Base-by-base conservation (phyloP, 1,140 invertebrate species). In the Zaprionus davidi region DNA sequence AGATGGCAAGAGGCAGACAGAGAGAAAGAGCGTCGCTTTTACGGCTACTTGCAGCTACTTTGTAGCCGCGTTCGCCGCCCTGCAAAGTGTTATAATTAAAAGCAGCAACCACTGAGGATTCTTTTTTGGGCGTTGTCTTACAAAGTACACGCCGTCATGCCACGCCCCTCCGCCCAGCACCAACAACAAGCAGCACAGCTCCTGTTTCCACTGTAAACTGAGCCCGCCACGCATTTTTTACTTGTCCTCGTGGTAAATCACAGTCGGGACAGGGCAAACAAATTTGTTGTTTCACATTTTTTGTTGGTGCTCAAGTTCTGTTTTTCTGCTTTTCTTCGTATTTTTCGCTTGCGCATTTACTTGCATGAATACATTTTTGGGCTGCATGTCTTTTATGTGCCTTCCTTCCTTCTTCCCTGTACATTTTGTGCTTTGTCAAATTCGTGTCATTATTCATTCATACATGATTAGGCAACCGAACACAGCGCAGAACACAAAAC, bases 391-490 rank as follows among this genome's bases (percentile, higher is more conserved):
- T 71, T 88, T 90, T 88, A 77, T 80, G 81, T 71, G 15, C 38
- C 66, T 9, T 2, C 26, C 63, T 44, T 41, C 28, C 28, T 2
- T n/a, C 63, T 44, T 34, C 38, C 51, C 63, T 49, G 59, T 31
- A 81, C 78, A 74, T 78, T 82, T 82, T 90, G 79, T 90, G 81
- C 81, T 76, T 80, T 85, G 86, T 90, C 86, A 90, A 90, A 90
- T 90, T 90, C 86, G 80, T 90, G 80, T 90, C 85, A 90, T 90
- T 90, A 90, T 90, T 90, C 85, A 90, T 90, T 90, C 85, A 90
- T 90, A 90, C 85, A 90, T 90, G 85, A 90, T 90, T 90, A 90
- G 85, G 88, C 86, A 85, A 79, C 78, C 71, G 59, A 71, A 65
- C 68, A 72, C 56, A 65, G 36, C 12, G 36, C 31, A 38, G n/a